These are phyloP conservation scores for Hippopotamus amphibius DNA, from an alignment of 2,113 vertebrate species.

Conservation along the genomic window DNA sequence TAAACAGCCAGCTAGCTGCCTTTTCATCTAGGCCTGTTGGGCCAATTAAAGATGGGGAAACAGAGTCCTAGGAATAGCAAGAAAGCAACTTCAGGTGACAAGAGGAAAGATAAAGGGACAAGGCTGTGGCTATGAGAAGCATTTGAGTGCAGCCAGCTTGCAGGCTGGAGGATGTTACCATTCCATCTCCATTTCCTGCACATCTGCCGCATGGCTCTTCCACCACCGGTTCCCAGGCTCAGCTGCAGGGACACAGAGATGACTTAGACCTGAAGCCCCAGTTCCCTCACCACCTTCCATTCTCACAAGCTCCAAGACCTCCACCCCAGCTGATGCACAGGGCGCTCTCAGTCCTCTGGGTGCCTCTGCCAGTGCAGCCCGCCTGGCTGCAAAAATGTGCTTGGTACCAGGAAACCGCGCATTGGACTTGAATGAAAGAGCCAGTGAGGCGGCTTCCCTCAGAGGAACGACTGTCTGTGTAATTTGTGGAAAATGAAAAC, in stretches of 20 bases:
- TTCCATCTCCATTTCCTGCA: background rate
- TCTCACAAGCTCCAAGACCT: background rate
- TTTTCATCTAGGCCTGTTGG: background rate
- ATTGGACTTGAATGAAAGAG: background rate
- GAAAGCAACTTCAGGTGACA: background rate
- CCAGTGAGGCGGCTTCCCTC: background rate
- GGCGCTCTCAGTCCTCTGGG: background rate
- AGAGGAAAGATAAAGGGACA: background rate
- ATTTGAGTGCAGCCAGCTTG: background rate
- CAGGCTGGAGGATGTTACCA: background rate
- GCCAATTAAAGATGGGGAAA: background rate
- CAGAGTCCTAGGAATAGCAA: background rate
- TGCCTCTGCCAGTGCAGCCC: background rate
- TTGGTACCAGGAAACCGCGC: too few species aligned
- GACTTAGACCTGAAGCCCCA: background rate
- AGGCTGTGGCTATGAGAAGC: background rate
- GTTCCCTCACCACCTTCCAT: background rate
- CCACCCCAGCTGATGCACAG: background rate
- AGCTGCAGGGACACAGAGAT: background rate
- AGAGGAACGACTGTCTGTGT: background rate
- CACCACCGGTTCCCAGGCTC: background rate
- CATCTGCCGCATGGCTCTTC: background rate
- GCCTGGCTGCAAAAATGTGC: background rate
- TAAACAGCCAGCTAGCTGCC: rapidly evolving
- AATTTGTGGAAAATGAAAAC: background rate